These are phyloP conservation scores for Thalassophryne amazonica DNA, from an alignment of 2,797 vertebrate species.

Conservation along the genomic window DNA sequence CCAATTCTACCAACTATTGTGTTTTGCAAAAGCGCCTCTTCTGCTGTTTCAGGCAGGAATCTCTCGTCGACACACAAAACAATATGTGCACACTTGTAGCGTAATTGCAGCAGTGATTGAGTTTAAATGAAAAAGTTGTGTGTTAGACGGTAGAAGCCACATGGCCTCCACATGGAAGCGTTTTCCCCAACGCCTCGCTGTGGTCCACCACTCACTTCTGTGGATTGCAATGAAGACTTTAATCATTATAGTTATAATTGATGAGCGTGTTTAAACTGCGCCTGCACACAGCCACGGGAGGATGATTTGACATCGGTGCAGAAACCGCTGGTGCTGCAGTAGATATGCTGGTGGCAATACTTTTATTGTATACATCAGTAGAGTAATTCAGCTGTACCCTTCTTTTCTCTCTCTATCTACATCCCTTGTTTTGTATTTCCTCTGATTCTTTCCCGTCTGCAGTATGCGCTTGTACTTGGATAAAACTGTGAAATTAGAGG, in stretches of 20 bases:
- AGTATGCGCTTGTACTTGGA: constrained; percentile 33
- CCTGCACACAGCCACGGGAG: constrained; percentile 46
- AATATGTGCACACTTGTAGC: constrained; percentile 5
- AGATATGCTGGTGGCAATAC: constrained; percentile 10
- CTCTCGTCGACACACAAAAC: no score
- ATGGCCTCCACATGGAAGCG: constrained; percentile 55
- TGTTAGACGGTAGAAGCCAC: constrained; percentile 2
- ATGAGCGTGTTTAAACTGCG: constrained; percentile 51
- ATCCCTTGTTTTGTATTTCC: neutral
- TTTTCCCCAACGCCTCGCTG: constrained; percentile 40
- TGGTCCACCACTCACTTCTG: constrained; percentile 36
- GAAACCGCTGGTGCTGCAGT: constrained; percentile 35
- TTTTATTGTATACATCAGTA: constrained; percentile 8
- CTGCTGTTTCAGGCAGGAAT: neutral
- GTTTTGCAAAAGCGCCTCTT: constrained; percentile 5
- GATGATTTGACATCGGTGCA: constrained; percentile 52
- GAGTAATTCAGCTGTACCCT: constrained; percentile 17
- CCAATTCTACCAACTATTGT: neutral
- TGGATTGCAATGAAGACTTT: constrained; percentile 40
- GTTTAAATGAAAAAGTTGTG: constrained; percentile 12
- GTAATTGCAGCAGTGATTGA: constrained; percentile 12
- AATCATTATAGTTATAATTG: constrained; percentile 47
- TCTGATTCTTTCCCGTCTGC: neutral
- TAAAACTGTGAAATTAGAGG: constrained; percentile 69
- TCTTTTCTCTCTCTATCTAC: neutral